Evolutionary conservation across 2,797 vertebrate species (phyloP).

Genomic region (Melanotaenia trifasciata): DNA sequence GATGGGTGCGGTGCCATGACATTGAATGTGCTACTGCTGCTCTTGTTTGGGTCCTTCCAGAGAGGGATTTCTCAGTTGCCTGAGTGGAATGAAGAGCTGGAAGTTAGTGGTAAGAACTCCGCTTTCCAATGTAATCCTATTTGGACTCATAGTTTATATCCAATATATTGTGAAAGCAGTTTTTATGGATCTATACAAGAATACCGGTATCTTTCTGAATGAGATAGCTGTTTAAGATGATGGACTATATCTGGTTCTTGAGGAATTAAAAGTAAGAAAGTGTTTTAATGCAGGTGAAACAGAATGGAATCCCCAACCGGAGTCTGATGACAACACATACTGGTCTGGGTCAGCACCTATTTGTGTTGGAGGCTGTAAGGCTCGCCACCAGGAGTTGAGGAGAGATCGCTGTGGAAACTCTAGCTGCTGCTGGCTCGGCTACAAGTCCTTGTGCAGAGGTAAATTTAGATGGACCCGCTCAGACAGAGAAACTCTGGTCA

Average conservation of each 20-base stretch:
- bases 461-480: background rate
- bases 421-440: conserved; percentile 89
- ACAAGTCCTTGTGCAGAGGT: conserved; percentile 89
- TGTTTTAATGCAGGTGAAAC: conserved; percentile 60
- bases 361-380: conserved; percentile 85
- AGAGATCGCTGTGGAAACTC: conserved; percentile 87
- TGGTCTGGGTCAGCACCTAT: conserved; percentile 88
- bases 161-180: background rate
- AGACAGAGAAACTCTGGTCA: background rate
- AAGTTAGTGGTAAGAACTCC: conserved; percentile 78
- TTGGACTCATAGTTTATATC: background rate
- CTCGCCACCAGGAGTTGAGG: conserved; percentile 84
- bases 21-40: conserved; percentile 50
- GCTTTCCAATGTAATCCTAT: background rate
- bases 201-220: background rate
- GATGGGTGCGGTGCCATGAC: conserved; percentile 33
- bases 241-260: background rate
- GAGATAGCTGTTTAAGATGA: background rate
- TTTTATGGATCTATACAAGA: background rate
- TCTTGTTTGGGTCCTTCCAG: conserved; percentile 61
- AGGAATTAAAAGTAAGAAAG: background rate
- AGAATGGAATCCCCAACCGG: conserved; percentile 53
- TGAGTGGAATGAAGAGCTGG: conserved; percentile 58
- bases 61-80: conserved; percentile 60
- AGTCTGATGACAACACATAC: conserved; percentile 77